Evolutionary conservation across 2,113 vertebrate species (phyloP).

Genomic region (Egretta garzetta): DNA sequence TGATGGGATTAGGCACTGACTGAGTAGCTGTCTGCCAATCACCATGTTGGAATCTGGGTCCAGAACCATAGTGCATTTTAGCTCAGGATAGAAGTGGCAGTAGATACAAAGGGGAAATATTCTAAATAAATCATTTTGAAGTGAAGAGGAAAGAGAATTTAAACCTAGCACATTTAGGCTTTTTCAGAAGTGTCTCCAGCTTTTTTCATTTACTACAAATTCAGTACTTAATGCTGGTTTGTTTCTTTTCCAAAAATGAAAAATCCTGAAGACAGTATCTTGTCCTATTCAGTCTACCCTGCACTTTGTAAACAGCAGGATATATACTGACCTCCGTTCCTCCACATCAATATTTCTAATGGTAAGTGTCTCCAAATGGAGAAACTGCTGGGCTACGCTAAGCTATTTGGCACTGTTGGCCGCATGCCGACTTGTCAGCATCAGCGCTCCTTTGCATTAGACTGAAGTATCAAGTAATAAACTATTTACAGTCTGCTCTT

Average conservation of each 20-base stretch:
- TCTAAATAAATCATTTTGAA: neutral
- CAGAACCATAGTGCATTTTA: neutral
- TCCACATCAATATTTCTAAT: neutral
- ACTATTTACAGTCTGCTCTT: slow-evolving; percentile 3
- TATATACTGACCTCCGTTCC: neutral
- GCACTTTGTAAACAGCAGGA: neutral
- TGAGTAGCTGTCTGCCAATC: neutral
- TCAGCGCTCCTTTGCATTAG: neutral
- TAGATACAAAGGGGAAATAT: neutral
- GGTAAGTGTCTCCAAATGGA: slow-evolving; percentile 16
- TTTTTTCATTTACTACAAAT: neutral
- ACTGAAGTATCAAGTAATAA: slow-evolving; percentile 17
- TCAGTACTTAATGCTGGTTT: neutral
- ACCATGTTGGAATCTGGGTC: neutral
- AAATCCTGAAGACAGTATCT: neutral
- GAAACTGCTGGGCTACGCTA: neutral
- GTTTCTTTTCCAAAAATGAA: neutral
- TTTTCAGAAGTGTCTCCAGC: neutral
- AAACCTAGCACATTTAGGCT: neutral
- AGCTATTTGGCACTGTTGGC: neutral
- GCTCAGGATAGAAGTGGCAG: neutral
- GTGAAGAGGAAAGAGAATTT: neutral
- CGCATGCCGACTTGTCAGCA: neutral
- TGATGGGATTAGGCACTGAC: accelerated
- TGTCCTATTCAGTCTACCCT: neutral